A percentile compares a stretch with the other conserved stretches of the same genome.
Conservation (phyloP, 2,888 invertebrate species). For the Drosophila stalkeri region DNA sequence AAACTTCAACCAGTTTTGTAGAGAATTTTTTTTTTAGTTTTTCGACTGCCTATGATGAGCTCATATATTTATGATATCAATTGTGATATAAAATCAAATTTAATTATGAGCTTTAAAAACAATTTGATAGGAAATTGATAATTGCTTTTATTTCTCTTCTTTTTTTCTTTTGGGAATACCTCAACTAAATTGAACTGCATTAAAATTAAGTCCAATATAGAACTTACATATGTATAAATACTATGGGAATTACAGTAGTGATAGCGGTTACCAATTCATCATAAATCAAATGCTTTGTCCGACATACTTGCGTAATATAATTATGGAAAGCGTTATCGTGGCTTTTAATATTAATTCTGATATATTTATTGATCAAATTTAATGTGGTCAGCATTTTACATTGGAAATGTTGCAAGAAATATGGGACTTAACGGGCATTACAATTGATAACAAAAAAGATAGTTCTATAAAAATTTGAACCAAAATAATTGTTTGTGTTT, state of each 20-base stretch:
- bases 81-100: not conserved
- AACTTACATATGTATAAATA: slow-evolving; percentile 13
- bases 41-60: slow-evolving; percentile 15
- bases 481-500: not conserved
- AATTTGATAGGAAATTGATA: slow-evolving; percentile 33
- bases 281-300: slow-evolving; percentile 32
- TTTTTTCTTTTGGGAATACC: not conserved
- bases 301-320: slow-evolving; percentile 25
- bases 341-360: slow-evolving; percentile 38
- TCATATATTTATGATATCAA: slow-evolving; percentile 17
- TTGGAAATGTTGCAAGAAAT: slow-evolving; percentile 18
- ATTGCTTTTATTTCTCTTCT: no score
- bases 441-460: slow-evolving; percentile 27
- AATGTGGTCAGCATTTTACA: slow-evolving; percentile 48
- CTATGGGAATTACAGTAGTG: slow-evolving; percentile 18
- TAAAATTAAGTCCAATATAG: slow-evolving; percentile 13
- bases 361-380: slow-evolving; percentile 25
- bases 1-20: slow-evolving; percentile 20
- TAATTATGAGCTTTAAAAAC: slow-evolving; percentile 44
- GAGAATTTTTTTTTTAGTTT: not conserved
- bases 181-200: not conserved
- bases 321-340: slow-evolving; percentile 31
- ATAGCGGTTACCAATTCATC: slow-evolving; percentile 29
- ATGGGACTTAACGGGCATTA: slow-evolving; percentile 1
- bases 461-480: slow-evolving; percentile 1